Evolutionary conservation across 2,797 vertebrate species (phyloP), one percentile per base, ranked within the genome.

Genomic region (Poliocrania exsul): DNA sequence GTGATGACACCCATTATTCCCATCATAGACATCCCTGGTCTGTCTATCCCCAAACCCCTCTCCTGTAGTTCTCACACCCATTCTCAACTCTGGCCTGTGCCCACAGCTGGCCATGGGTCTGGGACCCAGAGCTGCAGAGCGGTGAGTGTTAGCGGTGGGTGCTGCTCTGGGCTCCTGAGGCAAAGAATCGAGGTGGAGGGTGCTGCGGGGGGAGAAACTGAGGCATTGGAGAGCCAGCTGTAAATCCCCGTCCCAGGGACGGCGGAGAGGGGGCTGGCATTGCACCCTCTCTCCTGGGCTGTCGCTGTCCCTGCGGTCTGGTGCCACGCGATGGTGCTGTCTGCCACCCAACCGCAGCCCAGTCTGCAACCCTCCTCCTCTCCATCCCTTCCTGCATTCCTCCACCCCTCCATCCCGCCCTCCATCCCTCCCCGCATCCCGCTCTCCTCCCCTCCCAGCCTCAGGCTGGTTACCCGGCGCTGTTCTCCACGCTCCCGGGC

Each of bases 291-390:
- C n/a, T 29, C 65, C 37, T 3, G 53, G 6, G 50, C 38, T 54
- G 75, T 23, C 74, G 35, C 50, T 47, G 74, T 37, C 86, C 56
- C n/a, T 23, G 87, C 51, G 47, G 33, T 53, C 49, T 7, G 38
- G 47, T 21, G 80, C 93, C 97, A 90, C 96, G 86, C 85, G 96
- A 73, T 96, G 97, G 97, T 88, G 96, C 83, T 96, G 85, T 94
- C 89, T 70, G 60, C 96, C 91, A 83, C 20, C n/a, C 88, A 65
- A 92, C 60, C 23, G 69, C 87, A 17, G 23, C 13, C 20, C 72
- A 7, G 69, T 35, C 18, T 28, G 5, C 33, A 14, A 19, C 44
- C 25, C 25, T 29, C 47, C 46, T 15, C 26, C 70, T 2, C n/a
- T 24, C 3, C 25, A 13, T 25, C 54, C 38, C 40, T 42, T 23